Evolutionary conservation across 2,113 vertebrate genomes (phyloP).

Genomic region (Okapia johnstoni): DNA sequence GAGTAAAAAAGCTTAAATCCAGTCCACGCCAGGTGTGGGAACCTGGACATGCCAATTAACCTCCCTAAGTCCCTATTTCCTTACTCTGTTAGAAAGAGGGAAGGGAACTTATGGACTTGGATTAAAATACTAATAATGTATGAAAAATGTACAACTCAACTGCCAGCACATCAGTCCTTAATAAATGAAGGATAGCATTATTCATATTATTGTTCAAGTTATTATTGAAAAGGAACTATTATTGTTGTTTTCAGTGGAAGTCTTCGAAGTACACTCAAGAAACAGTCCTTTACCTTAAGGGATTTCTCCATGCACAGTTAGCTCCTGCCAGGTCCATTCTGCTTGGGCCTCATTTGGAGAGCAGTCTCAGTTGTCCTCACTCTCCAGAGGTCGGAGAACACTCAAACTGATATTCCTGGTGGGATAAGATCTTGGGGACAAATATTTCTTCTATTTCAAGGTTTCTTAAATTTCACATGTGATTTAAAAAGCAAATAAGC

Average conservation of each 20-base stretch:
- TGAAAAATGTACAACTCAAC: neutral
- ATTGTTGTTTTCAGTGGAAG: neutral
- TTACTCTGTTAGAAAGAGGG: neutral
- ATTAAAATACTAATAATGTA: neutral
- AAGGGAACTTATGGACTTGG: neutral
- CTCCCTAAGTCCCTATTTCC: neutral
- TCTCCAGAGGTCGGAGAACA: constrained; percentile 48
- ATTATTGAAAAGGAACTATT: neutral
- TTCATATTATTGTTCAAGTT: neutral
- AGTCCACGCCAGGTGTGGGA: neutral
- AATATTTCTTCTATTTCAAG: constrained; percentile 74
- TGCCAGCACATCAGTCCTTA: neutral
- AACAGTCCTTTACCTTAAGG: neutral
- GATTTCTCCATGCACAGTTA: neutral
- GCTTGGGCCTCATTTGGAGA: constrained; percentile 7
- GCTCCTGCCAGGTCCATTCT: constrained; percentile 39
- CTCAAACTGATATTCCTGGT: constrained; percentile 67
- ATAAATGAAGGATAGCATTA: neutral
- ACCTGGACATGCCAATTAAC: neutral
- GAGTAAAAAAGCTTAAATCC: neutral
- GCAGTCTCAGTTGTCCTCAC: neutral
- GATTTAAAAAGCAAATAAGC: constrained; percentile 75
- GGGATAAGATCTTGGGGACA: constrained; percentile 73
- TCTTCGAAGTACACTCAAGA: neutral
- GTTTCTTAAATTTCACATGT: constrained; percentile 73